phyloP scores from a whole-genome alignment of 2,797 vertebrate species.

The Jordanella pulchra region DNA sequence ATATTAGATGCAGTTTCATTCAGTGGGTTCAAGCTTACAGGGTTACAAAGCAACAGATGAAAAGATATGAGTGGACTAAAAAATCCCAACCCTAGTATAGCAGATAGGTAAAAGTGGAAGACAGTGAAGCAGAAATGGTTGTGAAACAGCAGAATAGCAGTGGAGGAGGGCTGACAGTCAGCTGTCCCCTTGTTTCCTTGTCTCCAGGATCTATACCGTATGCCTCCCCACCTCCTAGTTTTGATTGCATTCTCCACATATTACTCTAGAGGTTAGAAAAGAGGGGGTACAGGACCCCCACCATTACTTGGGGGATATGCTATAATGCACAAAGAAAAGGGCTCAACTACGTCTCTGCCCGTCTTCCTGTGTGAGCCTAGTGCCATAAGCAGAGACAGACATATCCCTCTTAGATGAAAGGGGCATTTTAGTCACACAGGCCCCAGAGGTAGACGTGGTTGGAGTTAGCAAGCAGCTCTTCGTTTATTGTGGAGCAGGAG shows the following conservation, averaged over 20 bases:
- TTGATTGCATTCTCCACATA: conserved; percentile 62
- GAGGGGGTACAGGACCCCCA: conserved; percentile 35
- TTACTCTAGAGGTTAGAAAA: conserved; percentile 51
- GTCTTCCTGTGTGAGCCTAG: conserved; percentile 46
- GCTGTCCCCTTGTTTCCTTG: conserved; percentile 50
- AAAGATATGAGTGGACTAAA: conserved; percentile 52
- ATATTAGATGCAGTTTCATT: neutral
- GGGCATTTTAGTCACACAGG: conserved; percentile 63
- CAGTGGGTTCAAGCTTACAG: conserved; percentile 20
- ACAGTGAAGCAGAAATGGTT: neutral
- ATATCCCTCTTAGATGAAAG: conserved; percentile 72
- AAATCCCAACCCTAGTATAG: conserved; percentile 39
- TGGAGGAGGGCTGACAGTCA: conserved; percentile 44
- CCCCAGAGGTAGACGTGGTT: conserved; percentile 71
- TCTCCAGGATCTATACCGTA: conserved; percentile 35
- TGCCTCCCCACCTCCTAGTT: conserved; percentile 4
- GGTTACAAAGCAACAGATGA: conserved; percentile 35
- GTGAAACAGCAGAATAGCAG: conserved; percentile 16
- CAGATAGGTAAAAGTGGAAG: conserved; percentile 55
- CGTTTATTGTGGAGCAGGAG: conserved; percentile 50
- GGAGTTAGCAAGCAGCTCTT: conserved; percentile 70
- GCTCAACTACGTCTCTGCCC: conserved; percentile 39
- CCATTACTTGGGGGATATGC: conserved; percentile 21
- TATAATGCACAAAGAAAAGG: conserved; percentile 47
- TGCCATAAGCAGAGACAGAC: conserved; percentile 67